phyloP scores from a whole-genome alignment of 2,113 vertebrate species.

The Ancistrus triradiatus region DNA sequence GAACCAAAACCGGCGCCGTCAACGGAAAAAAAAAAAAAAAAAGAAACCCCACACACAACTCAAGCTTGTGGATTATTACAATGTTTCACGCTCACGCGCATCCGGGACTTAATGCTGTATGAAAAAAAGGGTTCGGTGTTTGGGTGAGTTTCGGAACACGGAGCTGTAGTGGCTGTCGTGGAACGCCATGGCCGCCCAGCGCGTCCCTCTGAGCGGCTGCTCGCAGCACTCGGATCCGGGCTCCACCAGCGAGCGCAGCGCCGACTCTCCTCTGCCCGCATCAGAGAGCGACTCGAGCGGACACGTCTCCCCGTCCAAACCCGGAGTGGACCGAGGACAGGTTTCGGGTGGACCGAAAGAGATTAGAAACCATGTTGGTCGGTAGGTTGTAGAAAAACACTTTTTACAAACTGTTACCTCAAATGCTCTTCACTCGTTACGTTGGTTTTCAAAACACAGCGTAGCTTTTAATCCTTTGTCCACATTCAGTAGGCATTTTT shows the following conservation, averaged over 20 bases:
- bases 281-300: conserved; percentile 84
- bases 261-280: conserved; percentile 82
- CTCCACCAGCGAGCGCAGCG: conserved; percentile 90
- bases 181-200: conserved; percentile 78
- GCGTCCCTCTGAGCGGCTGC: conserved; percentile 77
- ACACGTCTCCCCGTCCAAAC: conserved; percentile 67
- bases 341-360: conserved; percentile 96
- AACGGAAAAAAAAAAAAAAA: too few species aligned
- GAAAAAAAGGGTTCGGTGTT: not conserved
- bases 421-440: too few species aligned
- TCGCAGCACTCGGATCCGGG: conserved; percentile 83
- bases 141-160: conserved; percentile 5
- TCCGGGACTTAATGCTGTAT: not conserved
- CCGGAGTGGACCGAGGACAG: conserved; percentile 95
- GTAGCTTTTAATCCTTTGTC: too few species aligned
- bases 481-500: too few species aligned
- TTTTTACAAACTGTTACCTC: too few species aligned
- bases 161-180: conserved; percentile 53
- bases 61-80: not conserved
- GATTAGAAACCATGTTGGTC: conserved; percentile 92
- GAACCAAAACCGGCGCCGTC: too few species aligned
- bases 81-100: not conserved
- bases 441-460: too few species aligned
- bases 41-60: too few species aligned
- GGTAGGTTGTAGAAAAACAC: conserved; percentile 73